Evolutionary conservation across 1,140 invertebrate species (phyloP).

Genomic region (Mactra quadrangularis): DNA sequence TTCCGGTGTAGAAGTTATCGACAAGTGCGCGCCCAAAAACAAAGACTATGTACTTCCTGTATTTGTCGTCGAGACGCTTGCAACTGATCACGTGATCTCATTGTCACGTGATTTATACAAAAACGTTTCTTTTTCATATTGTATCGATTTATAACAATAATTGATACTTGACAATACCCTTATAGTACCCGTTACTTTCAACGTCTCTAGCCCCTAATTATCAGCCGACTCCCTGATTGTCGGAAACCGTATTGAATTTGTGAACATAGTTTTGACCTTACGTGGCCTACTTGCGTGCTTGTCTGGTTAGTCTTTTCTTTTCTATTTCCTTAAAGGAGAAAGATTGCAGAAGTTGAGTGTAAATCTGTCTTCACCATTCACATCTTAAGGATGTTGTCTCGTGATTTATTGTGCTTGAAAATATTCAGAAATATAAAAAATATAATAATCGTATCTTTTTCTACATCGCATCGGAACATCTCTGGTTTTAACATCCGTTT

Average conservation of each 20-base stretch:
- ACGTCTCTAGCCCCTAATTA: slow-evolving; percentile 39
- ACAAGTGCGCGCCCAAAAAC: slow-evolving; percentile 38
- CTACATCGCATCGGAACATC: too few relatives aligned
- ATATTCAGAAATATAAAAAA: too few relatives aligned
- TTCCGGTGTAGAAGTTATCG: slow-evolving; percentile 45
- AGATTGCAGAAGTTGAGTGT: slow-evolving; percentile 18
- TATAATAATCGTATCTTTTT: too few relatives aligned
- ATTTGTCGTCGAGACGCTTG: slow-evolving; percentile 38
- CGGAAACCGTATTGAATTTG: slow-evolving; percentile 54
- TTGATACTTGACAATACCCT: slow-evolving; percentile 47
- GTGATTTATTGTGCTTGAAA: too few relatives aligned
- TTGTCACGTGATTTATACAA: slow-evolving; percentile 42
- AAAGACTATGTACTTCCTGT: slow-evolving; percentile 46
- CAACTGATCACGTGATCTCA: slow-evolving; percentile 37
- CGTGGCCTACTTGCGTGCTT: slow-evolving; percentile 34
- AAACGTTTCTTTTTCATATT: background rate
- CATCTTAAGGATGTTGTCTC: too few relatives aligned
- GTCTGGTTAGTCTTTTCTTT: background rate
- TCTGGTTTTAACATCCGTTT: too few relatives aligned
- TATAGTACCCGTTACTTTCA: slow-evolving; percentile 15
- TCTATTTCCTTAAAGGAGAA: background rate
- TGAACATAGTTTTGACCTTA: slow-evolving; percentile 48
- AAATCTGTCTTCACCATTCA: slow-evolving; percentile 45
- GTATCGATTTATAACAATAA: slow-evolving; percentile 36
- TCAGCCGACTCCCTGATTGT: slow-evolving; percentile 35